Evolutionary conservation across 2,797 vertebrate species (phyloP).

Genomic region (Malurus leucopterus): DNA sequence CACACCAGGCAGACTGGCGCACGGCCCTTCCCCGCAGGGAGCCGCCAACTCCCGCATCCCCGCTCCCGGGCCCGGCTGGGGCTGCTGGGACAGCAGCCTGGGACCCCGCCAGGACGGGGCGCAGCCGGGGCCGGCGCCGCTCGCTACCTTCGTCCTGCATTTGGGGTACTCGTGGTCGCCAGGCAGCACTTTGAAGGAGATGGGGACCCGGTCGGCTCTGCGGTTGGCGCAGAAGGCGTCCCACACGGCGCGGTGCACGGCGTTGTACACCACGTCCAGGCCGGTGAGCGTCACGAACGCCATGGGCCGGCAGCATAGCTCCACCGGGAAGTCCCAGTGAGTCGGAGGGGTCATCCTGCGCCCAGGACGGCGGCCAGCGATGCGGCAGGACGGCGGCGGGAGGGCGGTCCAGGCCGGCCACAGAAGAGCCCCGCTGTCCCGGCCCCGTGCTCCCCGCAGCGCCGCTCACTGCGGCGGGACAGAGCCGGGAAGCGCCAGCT

Average conservation of each 20-base stretch:
- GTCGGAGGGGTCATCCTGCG: conserved; percentile 76
- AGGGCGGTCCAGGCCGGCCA: not conserved
- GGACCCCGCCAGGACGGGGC: not conserved
- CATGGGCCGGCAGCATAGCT: conserved; percentile 96
- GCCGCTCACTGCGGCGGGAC: not conserved
- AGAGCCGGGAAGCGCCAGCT: not conserved
- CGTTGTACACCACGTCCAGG: conserved; percentile 92
- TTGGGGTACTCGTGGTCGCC: conserved; percentile 97
- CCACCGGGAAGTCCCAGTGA: conserved; percentile 94
- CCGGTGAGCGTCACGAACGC: conserved; percentile 95
- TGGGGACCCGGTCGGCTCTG: conserved; percentile 93
- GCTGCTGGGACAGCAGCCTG: not conserved
- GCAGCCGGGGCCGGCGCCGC: not conserved
- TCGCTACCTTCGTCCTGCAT: conserved; percentile 91
- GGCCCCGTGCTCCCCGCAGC: not conserved
- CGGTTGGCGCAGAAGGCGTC: conserved; percentile 96
- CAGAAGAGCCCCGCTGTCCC: not conserved
- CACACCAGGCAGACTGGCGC: accelerated
- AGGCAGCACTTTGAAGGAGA: conserved; percentile 95
- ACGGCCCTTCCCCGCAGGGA: not conserved
- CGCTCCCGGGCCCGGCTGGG: not conserved
- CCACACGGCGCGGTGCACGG: conserved; percentile 95
- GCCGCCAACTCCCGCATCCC: accelerated
- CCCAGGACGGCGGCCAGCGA: not conserved
- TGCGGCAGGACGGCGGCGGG: not conserved